Percentiles rank a stretch among this genome's conserved stretches.
These are phyloP conservation scores for Lethrus apterus DNA, from an alignment of 1,140 invertebrate species.

Conservation along the genomic window DNA sequence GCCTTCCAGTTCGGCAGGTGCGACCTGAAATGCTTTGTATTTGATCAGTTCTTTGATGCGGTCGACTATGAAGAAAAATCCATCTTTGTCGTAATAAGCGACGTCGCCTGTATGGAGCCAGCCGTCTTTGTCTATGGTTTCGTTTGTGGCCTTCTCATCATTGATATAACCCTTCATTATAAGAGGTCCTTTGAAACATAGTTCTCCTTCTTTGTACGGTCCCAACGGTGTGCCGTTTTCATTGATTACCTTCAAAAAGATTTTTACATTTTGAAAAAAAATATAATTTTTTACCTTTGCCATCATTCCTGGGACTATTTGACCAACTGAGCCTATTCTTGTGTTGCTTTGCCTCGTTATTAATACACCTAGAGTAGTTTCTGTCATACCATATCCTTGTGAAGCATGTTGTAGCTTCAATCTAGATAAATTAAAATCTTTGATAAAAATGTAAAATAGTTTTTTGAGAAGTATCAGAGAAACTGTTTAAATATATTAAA, in stretches of 20 bases:
- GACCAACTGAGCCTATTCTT: constrained; percentile 53
- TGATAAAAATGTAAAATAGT: no score
- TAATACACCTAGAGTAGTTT: constrained; percentile 49
- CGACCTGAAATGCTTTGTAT: constrained; percentile 68
- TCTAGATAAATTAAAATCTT: constrained; percentile 19
- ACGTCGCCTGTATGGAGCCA: constrained; percentile 80
- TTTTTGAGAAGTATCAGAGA: no score
- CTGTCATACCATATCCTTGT: constrained; percentile 65
- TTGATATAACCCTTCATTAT: constrained; percentile 62
- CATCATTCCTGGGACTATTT: constrained; percentile 51
- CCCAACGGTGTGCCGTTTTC: constrained; percentile 56
- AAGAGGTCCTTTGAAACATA: constrained; percentile 60
- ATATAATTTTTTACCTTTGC: constrained; percentile 42
- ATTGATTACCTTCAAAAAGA: constrained; percentile 46
- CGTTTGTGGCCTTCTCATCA: constrained; percentile 54
- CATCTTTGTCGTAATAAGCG: constrained; percentile 63
- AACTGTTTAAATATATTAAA: no score
- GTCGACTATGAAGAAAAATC: constrained; percentile 65
- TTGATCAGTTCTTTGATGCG: constrained; percentile 74
- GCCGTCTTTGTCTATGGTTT: constrained; percentile 59
- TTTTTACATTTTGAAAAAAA: neutral
- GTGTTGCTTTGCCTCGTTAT: constrained; percentile 22
- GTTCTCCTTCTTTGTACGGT: constrained; percentile 56
- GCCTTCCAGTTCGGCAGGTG: constrained; percentile 69
- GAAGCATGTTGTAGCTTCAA: constrained; percentile 40